Conservation (phyloP, 2,888 invertebrate species). For the Neoscelio sp. region DNA sequence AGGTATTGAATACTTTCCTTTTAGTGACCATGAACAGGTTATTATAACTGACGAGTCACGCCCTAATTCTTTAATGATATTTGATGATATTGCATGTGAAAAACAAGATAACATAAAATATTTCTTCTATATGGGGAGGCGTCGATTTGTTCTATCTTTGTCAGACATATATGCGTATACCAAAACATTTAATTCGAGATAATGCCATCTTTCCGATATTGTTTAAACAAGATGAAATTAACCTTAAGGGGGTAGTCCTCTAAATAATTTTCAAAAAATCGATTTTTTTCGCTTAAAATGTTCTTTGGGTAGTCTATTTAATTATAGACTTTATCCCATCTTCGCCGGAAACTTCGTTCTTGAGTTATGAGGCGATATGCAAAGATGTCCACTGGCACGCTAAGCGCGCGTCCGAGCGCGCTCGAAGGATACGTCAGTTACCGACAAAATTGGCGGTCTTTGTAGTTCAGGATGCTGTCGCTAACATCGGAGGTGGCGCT, state of each 20-base stretch:
- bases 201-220: conserved; percentile 56
- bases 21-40: conserved; percentile 37
- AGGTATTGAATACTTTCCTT: conserved; percentile 54
- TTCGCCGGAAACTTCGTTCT: too few relatives aligned
- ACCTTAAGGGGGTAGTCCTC: too few relatives aligned
- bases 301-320: conserved; percentile 65
- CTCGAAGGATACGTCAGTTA: too few relatives aligned
- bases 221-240: conserved; percentile 79
- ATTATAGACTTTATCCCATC: too few relatives aligned
- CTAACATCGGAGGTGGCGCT: too few relatives aligned
- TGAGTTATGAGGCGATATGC: too few relatives aligned
- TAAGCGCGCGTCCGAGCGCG: too few relatives aligned
- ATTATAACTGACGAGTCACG: conserved; percentile 8
- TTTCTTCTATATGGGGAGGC: conserved; percentile 69
- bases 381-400: too few relatives aligned
- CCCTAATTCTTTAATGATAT: conserved; percentile 75
- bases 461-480: too few relatives aligned
- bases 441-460: too few relatives aligned
- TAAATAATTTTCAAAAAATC: too few relatives aligned
- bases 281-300: too few relatives aligned
- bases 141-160: conserved; percentile 74
- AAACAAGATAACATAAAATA: conserved; percentile 67
- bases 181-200: conserved; percentile 51
- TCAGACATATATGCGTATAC: conserved; percentile 70
- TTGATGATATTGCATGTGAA: conserved; percentile 79